Percentiles rank a stretch among this genome's conserved stretches.
Conservation (phyloP, 1,140 invertebrate genomes). For the Zaprionus gabonicus region DNA sequence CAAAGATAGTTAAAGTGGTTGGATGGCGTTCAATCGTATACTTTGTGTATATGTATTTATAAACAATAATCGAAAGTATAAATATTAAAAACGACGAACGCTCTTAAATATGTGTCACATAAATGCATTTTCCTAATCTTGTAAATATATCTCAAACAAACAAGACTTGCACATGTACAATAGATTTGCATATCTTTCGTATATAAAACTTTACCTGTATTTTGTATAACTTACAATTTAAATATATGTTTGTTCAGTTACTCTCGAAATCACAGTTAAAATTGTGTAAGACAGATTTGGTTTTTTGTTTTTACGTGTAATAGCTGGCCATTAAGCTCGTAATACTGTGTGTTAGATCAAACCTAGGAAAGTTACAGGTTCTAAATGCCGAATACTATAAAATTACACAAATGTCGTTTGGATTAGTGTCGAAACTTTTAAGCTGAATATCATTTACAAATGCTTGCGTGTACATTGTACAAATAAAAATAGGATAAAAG, state of each 20-base stretch:
- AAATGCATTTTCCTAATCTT: slow-evolving; percentile 24
- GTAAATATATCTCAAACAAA: slow-evolving; percentile 23
- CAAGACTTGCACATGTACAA: slow-evolving; percentile 26
- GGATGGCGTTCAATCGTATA: slow-evolving; percentile 27
- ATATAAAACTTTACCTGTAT: slow-evolving; percentile 50
- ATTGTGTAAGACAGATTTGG: slow-evolving; percentile 39
- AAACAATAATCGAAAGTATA: slow-evolving; percentile 48
- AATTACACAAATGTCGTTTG: slow-evolving; percentile 35
- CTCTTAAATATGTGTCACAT: slow-evolving; percentile 38
- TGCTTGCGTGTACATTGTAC: slow-evolving; percentile 42
- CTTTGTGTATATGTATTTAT: slow-evolving; percentile 28
- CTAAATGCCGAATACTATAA: slow-evolving; percentile 26
- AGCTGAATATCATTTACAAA: slow-evolving; percentile 48
- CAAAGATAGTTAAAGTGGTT: slow-evolving; percentile 15
- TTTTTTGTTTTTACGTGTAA: slow-evolving; percentile 27
- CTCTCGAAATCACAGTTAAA: slow-evolving; percentile 50
- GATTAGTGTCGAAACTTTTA: slow-evolving; percentile 42
- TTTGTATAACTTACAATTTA: slow-evolving; percentile 39
- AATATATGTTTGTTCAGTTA: slow-evolving; percentile 35
- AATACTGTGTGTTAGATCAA: slow-evolving; percentile 45
- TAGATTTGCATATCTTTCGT: slow-evolving; percentile 31
- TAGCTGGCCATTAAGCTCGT: slow-evolving; percentile 20
- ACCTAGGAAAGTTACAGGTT: slow-evolving; percentile 45
- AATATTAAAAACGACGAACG: slow-evolving; percentile 38
- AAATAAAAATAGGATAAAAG: slow-evolving; percentile 46